A percentile compares a stretch with the other conserved stretches of the same genome.
Evolutionary conservation across 2,888 invertebrate species (phyloP).

Genomic region (Heteropelma amictum): DNA sequence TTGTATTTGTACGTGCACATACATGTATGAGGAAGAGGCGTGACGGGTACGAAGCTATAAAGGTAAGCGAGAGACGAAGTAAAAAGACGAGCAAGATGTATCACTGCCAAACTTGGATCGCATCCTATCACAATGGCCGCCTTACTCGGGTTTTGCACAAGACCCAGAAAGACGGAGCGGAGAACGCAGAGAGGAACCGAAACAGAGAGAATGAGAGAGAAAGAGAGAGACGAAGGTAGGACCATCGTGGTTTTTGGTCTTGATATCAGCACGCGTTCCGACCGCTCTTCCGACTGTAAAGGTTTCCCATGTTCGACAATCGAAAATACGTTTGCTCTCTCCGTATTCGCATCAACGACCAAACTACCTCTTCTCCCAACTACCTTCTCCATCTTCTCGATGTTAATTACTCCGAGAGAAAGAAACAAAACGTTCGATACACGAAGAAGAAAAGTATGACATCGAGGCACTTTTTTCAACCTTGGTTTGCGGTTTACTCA

Average conservation of each 20-base stretch:
- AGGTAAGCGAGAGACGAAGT: conserved; percentile 26
- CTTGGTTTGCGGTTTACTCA: no score
- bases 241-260: conserved; percentile 17
- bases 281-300: conserved; percentile 7
- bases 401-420: no score
- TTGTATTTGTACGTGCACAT: neutral
- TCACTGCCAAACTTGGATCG: conserved; percentile 72
- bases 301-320: conserved; percentile 36
- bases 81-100: conserved; percentile 51
- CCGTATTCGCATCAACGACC: conserved; percentile 39
- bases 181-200: conserved; percentile 7
- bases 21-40: conserved; percentile 10
- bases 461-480: no score
- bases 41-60: conserved; percentile 3
- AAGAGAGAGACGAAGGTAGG: no score
- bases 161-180: conserved; percentile 24
- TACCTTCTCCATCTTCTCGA: neutral
- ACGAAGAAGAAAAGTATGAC: no score
- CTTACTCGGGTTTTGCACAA: conserved; percentile 56
- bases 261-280: conserved; percentile 14
- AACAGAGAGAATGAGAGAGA: neutral
- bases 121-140: conserved; percentile 70
- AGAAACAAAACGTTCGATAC: no score
- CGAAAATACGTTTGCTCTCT: conserved; percentile 57
- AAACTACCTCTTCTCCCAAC: conserved; percentile 4